Conservation (phyloP, 2,888 invertebrate species). For the Rhaphigaster nebulosa region DNA sequence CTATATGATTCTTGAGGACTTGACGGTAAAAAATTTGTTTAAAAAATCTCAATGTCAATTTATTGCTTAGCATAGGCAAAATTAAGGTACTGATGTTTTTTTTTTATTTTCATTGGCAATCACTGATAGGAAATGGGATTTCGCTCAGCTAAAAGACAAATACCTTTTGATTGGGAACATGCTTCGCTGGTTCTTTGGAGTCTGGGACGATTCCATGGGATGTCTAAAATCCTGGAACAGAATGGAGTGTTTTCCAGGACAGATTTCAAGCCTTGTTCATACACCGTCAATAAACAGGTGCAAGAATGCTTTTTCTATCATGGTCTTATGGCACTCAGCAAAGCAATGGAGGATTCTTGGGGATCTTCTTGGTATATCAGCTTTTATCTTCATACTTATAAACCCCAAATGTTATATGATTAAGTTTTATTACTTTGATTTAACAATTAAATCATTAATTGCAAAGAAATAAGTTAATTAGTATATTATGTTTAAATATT, state of each 20-base stretch:
- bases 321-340: slow-evolving; percentile 13
- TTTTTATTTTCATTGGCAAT: too few relatives aligned
- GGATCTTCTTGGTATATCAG: slow-evolving; percentile 14
- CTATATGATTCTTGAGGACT: slow-evolving; percentile 55
- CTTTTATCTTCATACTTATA: background rate
- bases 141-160: background rate
- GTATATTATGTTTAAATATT: background rate
- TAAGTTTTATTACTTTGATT: background rate
- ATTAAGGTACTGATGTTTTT: background rate
- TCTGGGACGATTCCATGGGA: slow-evolving; percentile 54
- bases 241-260: slow-evolving; percentile 19
- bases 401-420: background rate
- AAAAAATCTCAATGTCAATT: background rate
- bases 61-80: background rate
- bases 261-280: slow-evolving; percentile 35
- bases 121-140: slow-evolving; percentile 11
- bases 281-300: background rate
- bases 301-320: slow-evolving; percentile 17
- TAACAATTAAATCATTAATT: background rate
- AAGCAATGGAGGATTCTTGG: slow-evolving; percentile 34
- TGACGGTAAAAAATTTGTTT: slow-evolving; percentile 45
- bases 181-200: slow-evolving; percentile 42
- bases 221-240: slow-evolving; percentile 50
- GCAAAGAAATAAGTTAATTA: background rate
- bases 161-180: slow-evolving; percentile 48